Percentiles rank a stretch among this genome's conserved stretches.
These are phyloP conservation scores for Meiosimyza decipiens DNA, from an alignment of 2,888 invertebrate species.

Conservation along the genomic window DNA sequence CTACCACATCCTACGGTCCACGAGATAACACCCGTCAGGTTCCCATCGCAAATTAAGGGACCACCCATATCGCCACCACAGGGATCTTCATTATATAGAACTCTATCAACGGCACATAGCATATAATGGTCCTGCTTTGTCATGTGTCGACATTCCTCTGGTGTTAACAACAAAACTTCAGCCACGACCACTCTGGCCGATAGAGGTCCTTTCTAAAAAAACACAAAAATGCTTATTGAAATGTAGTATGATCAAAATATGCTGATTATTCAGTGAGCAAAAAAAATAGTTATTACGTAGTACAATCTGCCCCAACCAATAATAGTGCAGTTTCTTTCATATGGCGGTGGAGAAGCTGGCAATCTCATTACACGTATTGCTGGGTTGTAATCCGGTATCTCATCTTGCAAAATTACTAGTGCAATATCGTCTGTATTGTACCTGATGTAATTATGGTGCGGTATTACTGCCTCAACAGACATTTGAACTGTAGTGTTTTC, in stretches of 20 bases:
- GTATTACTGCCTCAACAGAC: slow-evolving; percentile 37
- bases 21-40: slow-evolving; percentile 47
- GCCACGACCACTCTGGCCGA: slow-evolving; percentile 27
- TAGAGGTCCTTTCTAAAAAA: slow-evolving; percentile 46
- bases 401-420: slow-evolving; percentile 40
- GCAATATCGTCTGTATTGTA: slow-evolving; percentile 47
- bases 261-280: no score
- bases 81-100: slow-evolving; percentile 37
- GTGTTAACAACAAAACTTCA: slow-evolving; percentile 14
- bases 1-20: slow-evolving; percentile 46
- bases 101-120: slow-evolving; percentile 39
- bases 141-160: slow-evolving; percentile 31
- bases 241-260: no score
- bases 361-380: slow-evolving; percentile 36
- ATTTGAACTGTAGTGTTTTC: slow-evolving; percentile 37
- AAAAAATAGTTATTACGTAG: no score
- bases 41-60: slow-evolving; percentile 46
- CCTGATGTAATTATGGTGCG: slow-evolving; percentile 44
- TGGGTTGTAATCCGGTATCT: slow-evolving; percentile 36
- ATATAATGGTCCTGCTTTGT: slow-evolving; percentile 20
- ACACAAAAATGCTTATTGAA: no score
- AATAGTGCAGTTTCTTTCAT: slow-evolving; percentile 39
- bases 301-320: slow-evolving; percentile 50
- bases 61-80: slow-evolving; percentile 50
- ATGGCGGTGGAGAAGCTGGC: slow-evolving; percentile 27